phyloP scores from a whole-genome alignment of 2,888 invertebrate genomes.

The Leptinotarsa juncta region DNA sequence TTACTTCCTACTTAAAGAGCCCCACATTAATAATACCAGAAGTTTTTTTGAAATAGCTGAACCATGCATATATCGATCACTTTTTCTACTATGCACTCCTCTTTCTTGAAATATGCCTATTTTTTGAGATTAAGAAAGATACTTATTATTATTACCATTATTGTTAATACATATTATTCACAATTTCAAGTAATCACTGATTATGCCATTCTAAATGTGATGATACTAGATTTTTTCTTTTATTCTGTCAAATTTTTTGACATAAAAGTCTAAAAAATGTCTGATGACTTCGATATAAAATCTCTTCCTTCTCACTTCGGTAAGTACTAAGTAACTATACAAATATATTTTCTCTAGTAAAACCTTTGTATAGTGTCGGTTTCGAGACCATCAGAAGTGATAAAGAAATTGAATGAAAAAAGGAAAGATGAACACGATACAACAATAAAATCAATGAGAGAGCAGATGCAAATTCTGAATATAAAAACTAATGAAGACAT shows the following conservation, averaged over 20 bases:
- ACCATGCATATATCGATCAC: too few relatives aligned
- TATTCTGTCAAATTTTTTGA: conserved; percentile 7
- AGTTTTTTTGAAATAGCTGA: too few relatives aligned
- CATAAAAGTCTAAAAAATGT: conserved; percentile 26
- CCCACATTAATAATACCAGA: too few relatives aligned
- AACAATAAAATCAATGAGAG: conserved; percentile 43
- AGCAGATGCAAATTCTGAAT: conserved; percentile 47
- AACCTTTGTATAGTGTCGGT: conserved; percentile 29
- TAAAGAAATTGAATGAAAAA: conserved; percentile 45
- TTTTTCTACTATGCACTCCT: too few relatives aligned
- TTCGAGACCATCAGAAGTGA: conserved; percentile 40
- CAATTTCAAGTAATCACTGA: too few relatives aligned
- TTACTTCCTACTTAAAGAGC: too few relatives aligned
- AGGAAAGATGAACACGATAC: conserved; percentile 46
- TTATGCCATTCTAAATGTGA: too few relatives aligned
- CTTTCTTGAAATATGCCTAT: too few relatives aligned
- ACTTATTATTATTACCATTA: too few relatives aligned
- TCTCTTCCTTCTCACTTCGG: conserved; percentile 47
- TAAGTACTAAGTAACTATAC: conserved; percentile 30
- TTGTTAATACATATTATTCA: too few relatives aligned
- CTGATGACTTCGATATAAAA: conserved; percentile 46
- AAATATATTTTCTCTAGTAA: not conserved
- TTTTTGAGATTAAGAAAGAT: too few relatives aligned
- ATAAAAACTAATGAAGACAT: conserved; percentile 50
- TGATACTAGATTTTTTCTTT: not conserved